Percentiles rank a stretch among this genome's conserved stretches.
Evolutionary conservation across 2,113 vertebrate genomes (phyloP).

Genomic region (Ophiodon elongatus): DNA sequence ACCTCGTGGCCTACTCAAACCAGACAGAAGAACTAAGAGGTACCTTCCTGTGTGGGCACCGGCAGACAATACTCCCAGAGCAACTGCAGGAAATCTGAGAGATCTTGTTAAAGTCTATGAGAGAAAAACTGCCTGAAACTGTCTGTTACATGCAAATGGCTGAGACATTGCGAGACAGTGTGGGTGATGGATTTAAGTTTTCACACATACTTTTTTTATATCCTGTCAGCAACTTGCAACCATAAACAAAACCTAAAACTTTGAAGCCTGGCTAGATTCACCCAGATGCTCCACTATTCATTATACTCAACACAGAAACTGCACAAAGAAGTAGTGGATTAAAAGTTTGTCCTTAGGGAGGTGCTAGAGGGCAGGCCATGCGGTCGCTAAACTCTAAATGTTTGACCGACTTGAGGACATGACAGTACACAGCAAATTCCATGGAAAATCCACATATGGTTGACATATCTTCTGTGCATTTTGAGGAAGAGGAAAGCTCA

Average conservation of each 20-base stretch:
- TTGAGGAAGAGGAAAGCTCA: background rate
- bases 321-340: background rate
- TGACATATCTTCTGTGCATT: background rate
- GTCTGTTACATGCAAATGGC: conserved; percentile 49
- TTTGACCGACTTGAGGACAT: background rate
- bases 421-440: background rate
- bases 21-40: conserved; percentile 54
- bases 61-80: conserved; percentile 33
- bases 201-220: conserved; percentile 37
- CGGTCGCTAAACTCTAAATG: background rate
- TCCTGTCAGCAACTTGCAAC: conserved; percentile 40
- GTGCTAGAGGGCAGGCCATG: background rate
- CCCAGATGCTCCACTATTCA: background rate
- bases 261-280: conserved; percentile 3
- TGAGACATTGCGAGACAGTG: conserved; percentile 15
- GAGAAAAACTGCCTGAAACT: conserved; percentile 36
- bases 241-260: conserved; percentile 34
- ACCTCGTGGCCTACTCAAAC: conserved; percentile 47
- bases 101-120: conserved; percentile 55
- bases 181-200: conserved; percentile 58
- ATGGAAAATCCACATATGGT: background rate
- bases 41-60: conserved; percentile 45
- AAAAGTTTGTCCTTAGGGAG: conserved; percentile 4
- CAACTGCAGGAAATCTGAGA: conserved; percentile 47
- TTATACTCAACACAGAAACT: conserved; percentile 1